Evolutionary conservation across 2,113 vertebrate genomes (phyloP), one percentile per base, ranked within the genome.

Genomic region (Cottus gobio): DNA sequence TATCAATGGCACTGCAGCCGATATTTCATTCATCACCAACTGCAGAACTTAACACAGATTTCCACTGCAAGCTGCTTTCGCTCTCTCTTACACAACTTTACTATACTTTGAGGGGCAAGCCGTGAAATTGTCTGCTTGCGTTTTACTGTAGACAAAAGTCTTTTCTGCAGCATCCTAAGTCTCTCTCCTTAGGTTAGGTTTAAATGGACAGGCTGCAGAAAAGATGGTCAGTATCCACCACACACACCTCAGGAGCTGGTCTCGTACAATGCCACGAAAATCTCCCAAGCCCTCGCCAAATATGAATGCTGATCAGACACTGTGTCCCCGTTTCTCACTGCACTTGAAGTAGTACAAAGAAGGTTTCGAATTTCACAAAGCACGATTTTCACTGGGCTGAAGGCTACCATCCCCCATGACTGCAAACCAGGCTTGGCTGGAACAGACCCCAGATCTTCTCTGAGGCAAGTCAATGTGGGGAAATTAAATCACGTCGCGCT

Each of bases 341-440:
- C 68, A 90, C 86, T 80, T 86, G 65, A 88, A 91, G 83, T 64
- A 85, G 84, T 87, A 91, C 88, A 91, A 93, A 92, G 90, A 90
- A 65, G 92, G 92, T 93, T 92, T 95, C 93, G 5, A 50, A 94
- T 95, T 94, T 94, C 94, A 94, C 90, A 88, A 87, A 92, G 87
- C 89, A 80, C 89, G 87, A 90, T 91, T 91, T 92, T 84, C 84
- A 85, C 85, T 85, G 81, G 85, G 75, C 82, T 85, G 74, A 73
- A 74, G 80, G 82, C 83, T 92, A 91, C 91, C 91, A 87, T 90
- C 91, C 92, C 92, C 91, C 91, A 90, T 91, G 85, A 82, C 90
- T 89, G 87, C 90, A 90, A 91, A 50, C 18, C 83, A 76, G 75
- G 80, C 90, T 3, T 80, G 83, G 85, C 88, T 91, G 87, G 82